Percentiles rank a stretch among this genome's conserved stretches.
These are phyloP conservation scores for Drosophila burlai DNA, from an alignment of 1,140 invertebrate species.

Conservation along the genomic window DNA sequence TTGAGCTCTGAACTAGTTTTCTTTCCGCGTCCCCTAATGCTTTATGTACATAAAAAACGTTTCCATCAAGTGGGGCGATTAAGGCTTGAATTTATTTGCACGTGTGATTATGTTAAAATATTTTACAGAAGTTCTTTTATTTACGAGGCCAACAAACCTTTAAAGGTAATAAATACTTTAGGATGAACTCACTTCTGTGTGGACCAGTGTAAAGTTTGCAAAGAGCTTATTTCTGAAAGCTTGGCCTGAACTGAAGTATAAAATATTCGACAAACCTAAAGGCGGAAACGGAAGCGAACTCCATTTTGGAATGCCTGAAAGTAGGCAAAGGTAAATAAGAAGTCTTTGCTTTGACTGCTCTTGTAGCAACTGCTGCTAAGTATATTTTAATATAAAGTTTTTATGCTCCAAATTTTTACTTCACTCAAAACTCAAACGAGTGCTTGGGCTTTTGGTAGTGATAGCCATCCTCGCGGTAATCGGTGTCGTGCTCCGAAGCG, in stretches of 20 bases:
- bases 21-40: conserved; percentile 25
- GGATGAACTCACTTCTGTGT: background rate
- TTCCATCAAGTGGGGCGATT: conserved; percentile 12
- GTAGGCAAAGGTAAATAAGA: conserved; percentile 32
- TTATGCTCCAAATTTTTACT: background rate
- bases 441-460: conserved; percentile 66
- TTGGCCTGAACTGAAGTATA: background rate
- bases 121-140: conserved; percentile 15
- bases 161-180: background rate
- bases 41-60: conserved; percentile 8
- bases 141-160: conserved; percentile 5
- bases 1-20: conserved; percentile 72
- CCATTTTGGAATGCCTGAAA: conserved; percentile 20
- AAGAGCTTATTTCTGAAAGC: conserved; percentile 12
- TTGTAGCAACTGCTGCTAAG: conserved; percentile 64
- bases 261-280: conserved; percentile 19
- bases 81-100: conserved; percentile 23
- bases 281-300: conserved; percentile 41
- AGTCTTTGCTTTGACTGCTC: conserved; percentile 32
- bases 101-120: conserved; percentile 28
- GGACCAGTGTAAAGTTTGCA: conserved; percentile 34
- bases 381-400: conserved; percentile 45
- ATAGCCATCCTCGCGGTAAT: conserved; percentile 67
- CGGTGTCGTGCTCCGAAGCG: conserved; percentile 54
- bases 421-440: conserved; percentile 23